Evolutionary conservation across 2,888 invertebrate genomes (phyloP).

Genomic region (Zonitis immaculata): DNA sequence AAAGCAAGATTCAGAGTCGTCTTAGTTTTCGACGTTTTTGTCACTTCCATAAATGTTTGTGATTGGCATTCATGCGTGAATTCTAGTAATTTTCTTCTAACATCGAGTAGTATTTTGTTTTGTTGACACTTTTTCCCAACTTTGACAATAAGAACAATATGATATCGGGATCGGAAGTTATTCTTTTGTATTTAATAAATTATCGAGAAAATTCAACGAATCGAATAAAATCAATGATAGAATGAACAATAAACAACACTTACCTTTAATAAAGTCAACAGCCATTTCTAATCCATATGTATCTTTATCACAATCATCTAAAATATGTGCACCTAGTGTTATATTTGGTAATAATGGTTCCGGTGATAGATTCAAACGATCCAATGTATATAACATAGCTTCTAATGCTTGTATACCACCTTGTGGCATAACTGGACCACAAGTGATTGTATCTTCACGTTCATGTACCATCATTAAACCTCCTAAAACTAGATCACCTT

Average conservation of each 20-base stretch:
- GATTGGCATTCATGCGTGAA: too few species aligned
- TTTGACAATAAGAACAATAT: too few species aligned
- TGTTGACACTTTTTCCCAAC: too few species aligned
- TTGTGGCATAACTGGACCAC: constrained; percentile 92
- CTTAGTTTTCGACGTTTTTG: too few species aligned
- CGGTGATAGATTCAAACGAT: constrained; percentile 65
- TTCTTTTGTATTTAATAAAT: too few species aligned
- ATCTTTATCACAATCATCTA: constrained; percentile 95
- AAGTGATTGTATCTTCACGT: constrained; percentile 78
- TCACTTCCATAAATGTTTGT: too few species aligned
- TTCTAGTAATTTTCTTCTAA: too few species aligned
- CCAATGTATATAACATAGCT: constrained; percentile 87
- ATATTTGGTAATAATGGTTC: constrained; percentile 71
- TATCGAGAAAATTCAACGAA: too few species aligned
- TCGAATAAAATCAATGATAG: too few species aligned
- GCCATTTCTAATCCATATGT: constrained; percentile 95
- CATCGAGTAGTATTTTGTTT: too few species aligned
- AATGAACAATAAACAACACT: constrained; percentile 35
- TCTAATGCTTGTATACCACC: constrained; percentile 86
- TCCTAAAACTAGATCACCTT: constrained; percentile 83
- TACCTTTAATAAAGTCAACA: constrained; percentile 95
- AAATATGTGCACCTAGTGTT: constrained; percentile 77
- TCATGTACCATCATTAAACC: constrained; percentile 96
- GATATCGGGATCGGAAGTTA: too few species aligned
- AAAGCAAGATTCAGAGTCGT: too few species aligned